Base-by-base conservation (phyloP, 2,888 invertebrate genomes). In the Lamellibrachia columna region DNA sequence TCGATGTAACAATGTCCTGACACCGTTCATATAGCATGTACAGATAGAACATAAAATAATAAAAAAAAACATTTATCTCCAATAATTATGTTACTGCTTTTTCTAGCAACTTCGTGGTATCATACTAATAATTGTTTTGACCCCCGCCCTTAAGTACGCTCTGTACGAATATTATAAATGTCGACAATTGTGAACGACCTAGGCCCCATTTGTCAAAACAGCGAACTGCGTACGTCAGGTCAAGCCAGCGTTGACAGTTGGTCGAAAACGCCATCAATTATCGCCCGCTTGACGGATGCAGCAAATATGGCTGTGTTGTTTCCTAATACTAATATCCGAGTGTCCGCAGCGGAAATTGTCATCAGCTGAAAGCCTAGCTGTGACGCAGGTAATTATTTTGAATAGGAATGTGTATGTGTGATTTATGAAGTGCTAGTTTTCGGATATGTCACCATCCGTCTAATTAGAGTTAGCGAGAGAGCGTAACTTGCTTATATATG, bases 381-480 rank as follows among this genome's bases (percentile, higher is more conserved):
- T 75, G 75, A 75, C 75, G 75, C n/a, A 75, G 75, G 75, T n/a
- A 22, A 75, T 75, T 75, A 75, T 75, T 75, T 75, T 75, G 75
- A 75, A n/a, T 11, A 75, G 75, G 75, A 75, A 75, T 75, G 15
- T 15, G 15, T 22, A 22, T 1, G 75, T 75, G 75, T 75, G 75
- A 75, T 75, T 75, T 75, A 75, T 75, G 75, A 75, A 75, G 75
- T 75, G 75, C 75, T 75, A 22, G 75, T 75, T 75, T n/a, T 75
- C 75, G 22, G 75, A 75, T 75, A 75, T n/a, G 75, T 75, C 22
- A n/a, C 75, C 75, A 75, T 75, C 75, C n/a, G 6, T 75, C 75
- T 75, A 75, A 75, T 75, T 75, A 75, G 75, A 75, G 22, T 15
- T 15, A 15, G 15, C 75, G 75, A n/a, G n/a, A n/a, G n/a, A n/a